A percentile compares a stretch with the other conserved stretches of the same genome.
phyloP scores from a whole-genome alignment of 2,113 vertebrate genomes.

The Picathartes gymnocephalus region DNA sequence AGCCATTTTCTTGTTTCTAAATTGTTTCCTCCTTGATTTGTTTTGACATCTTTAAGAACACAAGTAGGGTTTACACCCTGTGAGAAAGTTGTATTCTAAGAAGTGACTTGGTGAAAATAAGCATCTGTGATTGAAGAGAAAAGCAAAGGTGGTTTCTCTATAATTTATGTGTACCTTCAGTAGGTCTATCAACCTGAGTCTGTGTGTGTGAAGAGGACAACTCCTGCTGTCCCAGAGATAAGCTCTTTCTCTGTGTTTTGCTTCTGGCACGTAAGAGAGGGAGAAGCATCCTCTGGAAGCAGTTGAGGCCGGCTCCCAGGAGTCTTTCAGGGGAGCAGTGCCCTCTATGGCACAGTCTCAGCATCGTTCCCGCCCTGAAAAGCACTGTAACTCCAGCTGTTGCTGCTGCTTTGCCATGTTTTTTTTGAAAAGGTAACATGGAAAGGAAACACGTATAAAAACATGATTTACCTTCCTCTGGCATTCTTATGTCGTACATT shows the following conservation, averaged over 20 bases:
- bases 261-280: not conserved
- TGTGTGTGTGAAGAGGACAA: not conserved
- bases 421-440: not conserved
- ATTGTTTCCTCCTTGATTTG: not conserved
- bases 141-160: not conserved
- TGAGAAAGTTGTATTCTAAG: not conserved
- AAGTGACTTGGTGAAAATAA: not conserved
- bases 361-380: not conserved
- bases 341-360: constrained; percentile 27
- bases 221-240: not conserved
- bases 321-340: not conserved
- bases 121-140: not conserved
- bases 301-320: not conserved
- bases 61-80: not conserved
- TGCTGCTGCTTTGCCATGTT: not conserved
- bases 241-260: not conserved
- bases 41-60: not conserved
- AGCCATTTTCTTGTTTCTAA: not conserved
- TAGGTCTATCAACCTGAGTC: not conserved
- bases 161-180: not conserved
- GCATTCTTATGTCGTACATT: not conserved
- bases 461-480: not conserved
- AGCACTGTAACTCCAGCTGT: not conserved
- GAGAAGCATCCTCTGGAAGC: not conserved
- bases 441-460: not conserved